These are phyloP conservation scores for Ophion obscuratus DNA, from an alignment of 2,888 invertebrate species.

Conservation along the genomic window DNA sequence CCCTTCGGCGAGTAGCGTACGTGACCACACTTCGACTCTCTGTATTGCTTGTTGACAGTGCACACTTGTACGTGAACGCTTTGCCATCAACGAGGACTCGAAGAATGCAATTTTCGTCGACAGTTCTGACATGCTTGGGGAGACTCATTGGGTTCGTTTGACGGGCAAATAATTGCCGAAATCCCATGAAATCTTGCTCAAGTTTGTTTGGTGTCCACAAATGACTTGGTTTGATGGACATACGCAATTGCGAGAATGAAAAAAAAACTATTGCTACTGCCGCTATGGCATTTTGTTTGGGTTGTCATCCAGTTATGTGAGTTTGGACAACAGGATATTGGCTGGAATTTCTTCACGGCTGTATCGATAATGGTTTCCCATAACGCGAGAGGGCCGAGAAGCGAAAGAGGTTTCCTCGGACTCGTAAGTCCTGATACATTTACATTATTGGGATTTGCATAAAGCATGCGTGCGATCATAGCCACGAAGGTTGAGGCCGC, in stretches of 20 bases:
- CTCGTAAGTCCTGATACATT: not conserved
- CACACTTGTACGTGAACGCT: constrained; percentile 25
- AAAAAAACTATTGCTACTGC: too few relatives aligned
- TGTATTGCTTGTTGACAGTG: constrained; percentile 34
- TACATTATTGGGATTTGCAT: constrained; percentile 1
- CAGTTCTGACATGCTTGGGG: not conserved
- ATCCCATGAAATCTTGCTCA: not conserved
- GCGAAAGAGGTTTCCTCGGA: not conserved
- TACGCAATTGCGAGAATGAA: too few relatives aligned
- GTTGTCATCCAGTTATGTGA: not conserved
- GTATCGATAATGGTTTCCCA: not conserved
- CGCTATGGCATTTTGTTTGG: too few relatives aligned
- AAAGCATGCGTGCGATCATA: constrained; percentile 51
- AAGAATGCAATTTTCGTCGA: constrained; percentile 23
- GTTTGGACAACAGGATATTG: not conserved
- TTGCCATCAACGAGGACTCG: constrained; percentile 8
- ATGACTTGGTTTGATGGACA: too few relatives aligned
- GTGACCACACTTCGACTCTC: constrained; percentile 46
- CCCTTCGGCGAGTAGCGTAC: constrained; percentile 39
- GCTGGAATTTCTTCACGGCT: not conserved
- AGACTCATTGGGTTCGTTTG: not conserved
- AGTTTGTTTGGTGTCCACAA: not conserved
- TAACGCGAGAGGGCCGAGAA: not conserved
- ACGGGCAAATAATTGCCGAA: not conserved
- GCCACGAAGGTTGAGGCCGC: constrained; percentile 43